Base-by-base conservation (phyloP, 1,140 invertebrate genomes). In the Portunus trituberculatus region DNA sequence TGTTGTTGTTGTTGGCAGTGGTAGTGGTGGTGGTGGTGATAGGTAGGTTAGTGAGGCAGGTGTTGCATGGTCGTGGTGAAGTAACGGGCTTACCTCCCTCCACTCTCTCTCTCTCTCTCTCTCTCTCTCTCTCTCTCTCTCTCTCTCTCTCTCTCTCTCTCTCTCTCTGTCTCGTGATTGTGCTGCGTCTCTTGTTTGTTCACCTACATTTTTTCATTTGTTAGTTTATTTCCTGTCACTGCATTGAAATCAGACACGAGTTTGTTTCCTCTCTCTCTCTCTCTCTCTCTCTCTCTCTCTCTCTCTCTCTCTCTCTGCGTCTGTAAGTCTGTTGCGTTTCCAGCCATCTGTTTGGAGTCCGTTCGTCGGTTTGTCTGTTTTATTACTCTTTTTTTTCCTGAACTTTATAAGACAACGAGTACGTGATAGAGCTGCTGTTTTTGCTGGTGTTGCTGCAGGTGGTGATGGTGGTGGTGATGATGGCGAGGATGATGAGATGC, bases 51-150 rank as follows among this genome's bases (percentile, higher is more conserved):
- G 67, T 76, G 67, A 20, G 67, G 67, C 67, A 76, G 67, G 67
- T 76, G 67, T 76, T 76, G 67, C 67, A 76, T 76, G 67, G 67
- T 76, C 20, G n/a, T 76, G 67, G 67, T 76, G 67, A 76, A 76
- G 67, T 76, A 76, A 76, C 67, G 67, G 67, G 6, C 88, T 90
- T 29, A n/a, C 88, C 29, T 32, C 16, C 48, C 28, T 28, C 28
- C 28, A 8, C 48, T 52, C 48, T 52, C 31, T 52, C 48, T 52
- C 48, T 52, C 48, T 29, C 48, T 52, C 48, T 52, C 28, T 29
- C 48, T 52, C 48, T 52, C 31, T 52, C 48, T 52, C 48, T 52
- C 28, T 52, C 48, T 52, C 48, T 52, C 31, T 52, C 28, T 52
- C 48, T 52, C 31, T 29, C 29, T 29, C 29, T 29, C 16, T 29